Evolutionary conservation across 1,140 invertebrate genomes (phyloP).

Genomic region (Cydia amplana): DNA sequence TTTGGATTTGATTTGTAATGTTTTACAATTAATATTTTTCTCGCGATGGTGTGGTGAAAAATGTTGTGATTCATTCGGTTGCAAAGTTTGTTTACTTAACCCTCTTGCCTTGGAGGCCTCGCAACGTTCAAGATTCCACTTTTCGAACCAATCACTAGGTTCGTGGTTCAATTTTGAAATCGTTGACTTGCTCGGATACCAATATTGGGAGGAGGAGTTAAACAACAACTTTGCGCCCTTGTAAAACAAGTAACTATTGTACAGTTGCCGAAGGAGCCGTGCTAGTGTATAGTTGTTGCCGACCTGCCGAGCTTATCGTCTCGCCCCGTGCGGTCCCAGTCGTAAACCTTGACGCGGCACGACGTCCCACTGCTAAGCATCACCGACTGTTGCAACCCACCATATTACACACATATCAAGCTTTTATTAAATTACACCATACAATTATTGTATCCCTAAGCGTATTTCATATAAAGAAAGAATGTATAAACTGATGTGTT

Average conservation of each 20-base stretch:
- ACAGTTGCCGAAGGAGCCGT: constrained; percentile 33
- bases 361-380: constrained; percentile 57
- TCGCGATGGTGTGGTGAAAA: no score
- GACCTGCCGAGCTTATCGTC: constrained; percentile 92
- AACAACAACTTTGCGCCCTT: no score
- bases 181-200: no score
- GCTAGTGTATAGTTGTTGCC: constrained; percentile 37
- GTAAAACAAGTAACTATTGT: not conserved
- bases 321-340: constrained; percentile 88
- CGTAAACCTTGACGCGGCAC: constrained; percentile 79
- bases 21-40: no score
- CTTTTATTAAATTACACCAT: constrained; percentile 30
- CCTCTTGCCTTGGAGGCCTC: no score
- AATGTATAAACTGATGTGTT: not conserved
- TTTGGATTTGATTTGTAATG: no score
- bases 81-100: no score
- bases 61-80: no score
- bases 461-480: not conserved
- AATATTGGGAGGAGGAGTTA: no score
- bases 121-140: no score
- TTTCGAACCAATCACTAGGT: no score
- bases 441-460: not conserved
- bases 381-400: constrained; percentile 72
- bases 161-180: no score
- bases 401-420: constrained; percentile 49